Evolutionary conservation across 2,113 vertebrate genomes (phyloP), one percentile per base, ranked within the genome.

Genomic region (Hirundichthys speculiger): DNA sequence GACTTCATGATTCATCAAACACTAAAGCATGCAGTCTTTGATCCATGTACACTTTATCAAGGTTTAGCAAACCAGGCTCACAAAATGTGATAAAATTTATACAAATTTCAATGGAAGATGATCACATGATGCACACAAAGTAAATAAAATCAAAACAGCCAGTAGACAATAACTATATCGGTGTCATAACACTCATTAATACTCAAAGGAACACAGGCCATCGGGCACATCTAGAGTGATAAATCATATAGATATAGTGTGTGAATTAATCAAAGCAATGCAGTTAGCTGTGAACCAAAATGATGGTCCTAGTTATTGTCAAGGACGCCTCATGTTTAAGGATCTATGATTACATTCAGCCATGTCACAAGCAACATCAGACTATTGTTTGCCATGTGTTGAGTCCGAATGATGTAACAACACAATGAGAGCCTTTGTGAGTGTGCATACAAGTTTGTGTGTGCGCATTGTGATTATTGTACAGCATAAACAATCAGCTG

Each of bases 1-100:
- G 41, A 61, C 60, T 69, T 67, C 57, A 57, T 59, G 65, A 86
- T 50, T 72, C 79, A 87, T 88, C 73, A 82, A 74, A 75, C 30
- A 60, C 47, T 50, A 64, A 61, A 68, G 34, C 72, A 65, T 10
- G 0, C 11, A 77, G 58, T 65, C 40, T 85, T 62, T 76, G 63
- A 83, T 82, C 78, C 58, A n/a, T n/a, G n/a, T n/a, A n/a, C n/a
- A n/a, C n/a, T n/a, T n/a, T n/a, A n/a, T n/a, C n/a, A 67, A 30
- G 56, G 60, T 75, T 73, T 60, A 77, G 84, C 71, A 68, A 52
- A 53, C 22, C 59, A 79, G 64, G 75, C 69, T 67, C 50, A 70
- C 55, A 24, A 71, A 27, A 59, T 21, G 24, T 5, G 19, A 10
- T 3, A 22, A 69, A 59, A 5, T 16, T n/a, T 30, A 51, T 6